Percentiles rank a stretch among this genome's conserved stretches.
phyloP scores from a whole-genome alignment of 2,113 vertebrate species.

The mouse (Mus musculus) region GRCm39 chr1:179794501-179795000 shows the following conservation, averaged over 20 bases:
- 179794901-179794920: constrained; percentile 1
- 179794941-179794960: neutral
- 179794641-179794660: too few relatives aligned
- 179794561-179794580: neutral
- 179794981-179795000: neutral
- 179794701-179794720: constrained; percentile 5
- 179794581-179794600: too few relatives aligned
- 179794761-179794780: constrained; percentile 53
- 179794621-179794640: too few relatives aligned
- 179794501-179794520: neutral
- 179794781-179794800: neutral
- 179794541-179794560: too few relatives aligned
- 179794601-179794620: too few relatives aligned
- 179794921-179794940: neutral
- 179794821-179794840: neutral
- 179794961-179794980: neutral
- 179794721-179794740: constrained; percentile 36
- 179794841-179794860: constrained; percentile 18
- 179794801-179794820: neutral
- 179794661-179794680: too few relatives aligned
- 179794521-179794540: neutral
- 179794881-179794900: constrained; percentile 24
- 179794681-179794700: neutral
- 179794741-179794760: neutral
- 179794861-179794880: constrained; percentile 3